phyloP scores from a whole-genome alignment of 92 coral and sea anemone genomes.

The Metridium senile region DNA sequence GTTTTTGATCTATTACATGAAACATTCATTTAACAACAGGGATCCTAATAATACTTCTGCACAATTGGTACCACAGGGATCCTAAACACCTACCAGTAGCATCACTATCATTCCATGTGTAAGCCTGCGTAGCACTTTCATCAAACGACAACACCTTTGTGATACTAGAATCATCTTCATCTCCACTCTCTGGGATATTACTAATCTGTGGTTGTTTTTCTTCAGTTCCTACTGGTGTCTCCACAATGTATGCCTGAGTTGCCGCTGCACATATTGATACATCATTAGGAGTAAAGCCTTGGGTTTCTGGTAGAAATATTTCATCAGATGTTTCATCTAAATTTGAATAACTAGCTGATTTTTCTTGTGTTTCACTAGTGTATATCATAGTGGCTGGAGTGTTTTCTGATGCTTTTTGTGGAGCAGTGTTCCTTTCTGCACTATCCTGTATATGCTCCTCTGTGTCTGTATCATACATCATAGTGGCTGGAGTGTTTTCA shows the following conservation, averaged over 20 bases:
- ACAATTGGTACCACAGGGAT: background rate
- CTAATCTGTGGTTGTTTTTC: background rate
- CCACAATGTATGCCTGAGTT: constrained; percentile 24
- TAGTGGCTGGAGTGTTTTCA: constrained; percentile 12
- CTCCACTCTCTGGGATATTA: constrained; percentile 37
- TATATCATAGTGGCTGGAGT: constrained; percentile 20
- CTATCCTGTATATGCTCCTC: background rate
- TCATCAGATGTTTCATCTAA: background rate
- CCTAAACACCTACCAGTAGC: constrained; percentile 25
- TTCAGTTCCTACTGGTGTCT: constrained; percentile 22
- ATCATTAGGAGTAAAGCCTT: constrained; percentile 33
- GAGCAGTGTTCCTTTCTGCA: background rate
- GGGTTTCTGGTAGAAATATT: constrained; percentile 30
- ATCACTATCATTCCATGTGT: constrained; percentile 29
- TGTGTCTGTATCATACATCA: too few species aligned
- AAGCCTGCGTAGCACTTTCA: constrained; percentile 41
- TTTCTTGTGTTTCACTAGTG: constrained; percentile 11
- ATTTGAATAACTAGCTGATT: background rate
- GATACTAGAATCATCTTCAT: background rate
- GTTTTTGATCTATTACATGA: too few species aligned
- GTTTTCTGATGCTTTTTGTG: background rate
- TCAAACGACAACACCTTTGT: constrained; percentile 27
- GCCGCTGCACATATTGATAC: constrained; percentile 17
- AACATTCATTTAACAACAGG: too few species aligned
- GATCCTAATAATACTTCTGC: too few species aligned